Conservation (phyloP, 2,888 invertebrate genomes). For the Pammene fasciana region DNA sequence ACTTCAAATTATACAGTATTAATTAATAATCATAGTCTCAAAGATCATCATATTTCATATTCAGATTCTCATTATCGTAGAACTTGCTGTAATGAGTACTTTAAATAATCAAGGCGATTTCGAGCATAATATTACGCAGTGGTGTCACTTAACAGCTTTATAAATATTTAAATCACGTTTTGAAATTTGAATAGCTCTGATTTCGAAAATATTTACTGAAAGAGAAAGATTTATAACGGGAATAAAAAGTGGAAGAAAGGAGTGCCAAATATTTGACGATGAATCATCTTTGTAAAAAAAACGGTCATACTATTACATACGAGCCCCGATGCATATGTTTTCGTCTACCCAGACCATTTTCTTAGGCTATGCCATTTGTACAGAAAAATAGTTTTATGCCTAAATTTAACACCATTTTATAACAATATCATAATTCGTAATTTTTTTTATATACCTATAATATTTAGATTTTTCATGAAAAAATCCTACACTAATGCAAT, state of each 20-base stretch:
- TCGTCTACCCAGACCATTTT: too few relatives aligned
- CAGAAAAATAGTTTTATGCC: too few relatives aligned
- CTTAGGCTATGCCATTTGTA: too few relatives aligned
- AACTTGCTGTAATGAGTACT: constrained; percentile 17
- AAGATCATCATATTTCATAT: neutral
- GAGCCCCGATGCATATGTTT: too few relatives aligned
- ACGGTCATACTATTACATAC: too few relatives aligned
- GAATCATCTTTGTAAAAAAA: too few relatives aligned
- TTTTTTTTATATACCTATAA: too few relatives aligned
- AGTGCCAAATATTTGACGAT: neutral
- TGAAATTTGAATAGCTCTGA: constrained; percentile 13
- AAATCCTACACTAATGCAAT: too few relatives aligned
- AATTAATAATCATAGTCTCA: neutral
- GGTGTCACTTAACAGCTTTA: constrained; percentile 25
- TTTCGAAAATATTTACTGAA: constrained; percentile 14
- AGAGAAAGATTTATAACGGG: constrained; percentile 10
- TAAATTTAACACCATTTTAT: too few relatives aligned
- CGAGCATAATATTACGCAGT: constrained; percentile 17
- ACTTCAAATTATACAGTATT: too few relatives aligned
- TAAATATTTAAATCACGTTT: constrained; percentile 30
- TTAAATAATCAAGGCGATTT: constrained; percentile 18
- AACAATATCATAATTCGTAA: too few relatives aligned
- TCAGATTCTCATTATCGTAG: neutral
- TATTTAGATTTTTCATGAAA: too few relatives aligned
- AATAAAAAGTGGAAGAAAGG: neutral